Evolutionary conservation across 2,888 invertebrate species (phyloP).

Genomic region (Tetragnatha montana): DNA sequence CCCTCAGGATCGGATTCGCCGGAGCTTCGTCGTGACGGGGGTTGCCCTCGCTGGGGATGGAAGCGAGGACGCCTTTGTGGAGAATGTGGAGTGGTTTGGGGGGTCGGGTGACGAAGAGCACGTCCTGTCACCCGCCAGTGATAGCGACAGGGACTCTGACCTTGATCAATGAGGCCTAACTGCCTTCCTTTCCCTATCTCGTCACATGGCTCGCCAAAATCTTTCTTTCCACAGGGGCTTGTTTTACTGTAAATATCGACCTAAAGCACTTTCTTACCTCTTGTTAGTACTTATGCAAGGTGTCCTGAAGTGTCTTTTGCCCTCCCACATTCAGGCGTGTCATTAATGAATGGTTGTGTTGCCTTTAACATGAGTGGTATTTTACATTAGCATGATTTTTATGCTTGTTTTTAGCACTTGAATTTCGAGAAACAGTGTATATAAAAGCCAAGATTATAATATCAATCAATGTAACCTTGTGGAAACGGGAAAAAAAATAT

Average conservation of each 20-base stretch:
- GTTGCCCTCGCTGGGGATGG: conserved; percentile 60
- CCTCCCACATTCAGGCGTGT: no score
- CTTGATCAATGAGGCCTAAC: conserved; percentile 42
- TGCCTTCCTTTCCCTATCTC: conserved; percentile 2
- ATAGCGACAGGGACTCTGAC: conserved; percentile 56
- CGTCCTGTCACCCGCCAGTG: conserved; percentile 64
- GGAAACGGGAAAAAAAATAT: no score
- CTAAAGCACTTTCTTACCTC: no score
- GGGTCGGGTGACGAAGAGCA: conserved; percentile 59
- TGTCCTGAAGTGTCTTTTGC: no score
- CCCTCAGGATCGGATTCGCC: conserved; percentile 51
- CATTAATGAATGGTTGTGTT: no score
- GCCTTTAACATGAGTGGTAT: no score
- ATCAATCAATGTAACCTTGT: no score
- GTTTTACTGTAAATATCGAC: background rate
- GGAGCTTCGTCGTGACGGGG: conserved; percentile 68
- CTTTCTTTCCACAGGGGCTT: background rate
- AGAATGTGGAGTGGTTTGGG: conserved; percentile 68
- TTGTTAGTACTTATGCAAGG: no score
- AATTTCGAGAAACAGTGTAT: no score
- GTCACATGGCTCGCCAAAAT: background rate
- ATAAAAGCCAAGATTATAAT: no score
- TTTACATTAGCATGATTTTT: no score
- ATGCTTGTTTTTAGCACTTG: no score
- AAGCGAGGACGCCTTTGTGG: conserved; percentile 57